Evolutionary conservation across 2,888 invertebrate species (phyloP).

Genomic region (Drosophila parthenogenetica): DNA sequence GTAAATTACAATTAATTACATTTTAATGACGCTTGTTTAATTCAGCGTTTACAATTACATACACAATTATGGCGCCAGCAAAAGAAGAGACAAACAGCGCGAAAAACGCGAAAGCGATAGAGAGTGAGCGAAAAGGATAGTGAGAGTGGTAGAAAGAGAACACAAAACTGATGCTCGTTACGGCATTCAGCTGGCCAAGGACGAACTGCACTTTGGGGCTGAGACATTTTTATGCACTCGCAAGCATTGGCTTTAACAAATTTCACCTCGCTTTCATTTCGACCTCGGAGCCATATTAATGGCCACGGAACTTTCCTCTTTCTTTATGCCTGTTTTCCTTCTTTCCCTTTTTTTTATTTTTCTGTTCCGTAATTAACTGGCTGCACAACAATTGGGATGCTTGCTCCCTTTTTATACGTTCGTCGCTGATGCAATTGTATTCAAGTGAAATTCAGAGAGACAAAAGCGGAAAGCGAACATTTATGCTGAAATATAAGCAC

Average conservation of each 20-base stretch:
- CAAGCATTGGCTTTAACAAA: constrained; percentile 73
- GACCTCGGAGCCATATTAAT: constrained; percentile 62
- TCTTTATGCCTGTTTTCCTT: background rate
- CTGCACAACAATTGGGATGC: constrained; percentile 24
- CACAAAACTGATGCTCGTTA: constrained; percentile 63
- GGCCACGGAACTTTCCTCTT: constrained; percentile 46
- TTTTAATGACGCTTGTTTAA: constrained; percentile 84
- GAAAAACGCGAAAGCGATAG: constrained; percentile 23
- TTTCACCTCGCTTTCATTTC: constrained; percentile 45
- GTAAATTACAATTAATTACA: constrained; percentile 84
- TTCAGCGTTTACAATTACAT: constrained; percentile 82
- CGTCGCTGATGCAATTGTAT: constrained; percentile 42
- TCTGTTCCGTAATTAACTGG: constrained; percentile 53
- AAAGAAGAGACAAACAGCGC: constrained; percentile 11
- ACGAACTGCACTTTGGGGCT: constrained; percentile 35
- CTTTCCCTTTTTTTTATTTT: background rate
- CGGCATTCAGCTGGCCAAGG: constrained; percentile 42
- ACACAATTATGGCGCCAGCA: constrained; percentile 74
- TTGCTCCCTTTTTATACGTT: background rate
- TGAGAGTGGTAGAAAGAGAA: constrained; percentile 5
- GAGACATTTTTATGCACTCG: constrained; percentile 60
- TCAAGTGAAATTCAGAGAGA: constrained; percentile 63
- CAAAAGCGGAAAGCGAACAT: constrained; percentile 56
- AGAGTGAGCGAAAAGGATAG: constrained; percentile 20
- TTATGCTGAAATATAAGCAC: constrained; percentile 83